Conservation (phyloP, 2,888 invertebrate genomes). For the Meiosimyza platycephala region DNA sequence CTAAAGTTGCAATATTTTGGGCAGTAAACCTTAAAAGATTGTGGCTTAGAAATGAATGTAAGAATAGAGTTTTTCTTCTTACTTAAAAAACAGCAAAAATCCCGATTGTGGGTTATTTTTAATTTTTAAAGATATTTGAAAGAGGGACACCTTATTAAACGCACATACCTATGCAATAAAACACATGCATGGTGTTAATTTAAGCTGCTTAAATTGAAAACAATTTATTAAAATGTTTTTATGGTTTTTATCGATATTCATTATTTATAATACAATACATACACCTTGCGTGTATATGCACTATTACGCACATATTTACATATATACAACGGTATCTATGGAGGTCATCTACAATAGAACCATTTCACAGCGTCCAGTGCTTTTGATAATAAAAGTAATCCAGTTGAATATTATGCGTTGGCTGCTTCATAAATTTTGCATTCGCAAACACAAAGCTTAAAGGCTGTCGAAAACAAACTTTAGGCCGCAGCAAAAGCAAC, state of each 20-base stretch:
- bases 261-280: slow-evolving; percentile 33
- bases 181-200: background rate
- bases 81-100: too few relatives aligned
- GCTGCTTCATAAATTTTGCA: slow-evolving; percentile 32
- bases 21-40: too few relatives aligned
- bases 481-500: too few relatives aligned
- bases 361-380: background rate
- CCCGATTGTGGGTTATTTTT: too few relatives aligned
- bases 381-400: slow-evolving; percentile 37
- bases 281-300: slow-evolving; percentile 17
- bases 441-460: background rate
- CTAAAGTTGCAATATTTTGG: too few relatives aligned
- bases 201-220: slow-evolving; percentile 38
- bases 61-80: too few relatives aligned
- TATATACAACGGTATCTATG: background rate
- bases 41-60: too few relatives aligned
- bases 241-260: slow-evolving; percentile 37
- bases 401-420: slow-evolving; percentile 19
- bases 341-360: background rate
- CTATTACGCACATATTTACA: background rate
- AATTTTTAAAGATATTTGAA: too few relatives aligned
- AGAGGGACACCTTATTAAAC: too few relatives aligned
- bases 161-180: too few relatives aligned
- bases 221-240: slow-evolving; percentile 42
- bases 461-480: too few relatives aligned